Base-by-base conservation (phyloP, 2,113 vertebrate species). In the Laticauda laticaudata region DNA sequence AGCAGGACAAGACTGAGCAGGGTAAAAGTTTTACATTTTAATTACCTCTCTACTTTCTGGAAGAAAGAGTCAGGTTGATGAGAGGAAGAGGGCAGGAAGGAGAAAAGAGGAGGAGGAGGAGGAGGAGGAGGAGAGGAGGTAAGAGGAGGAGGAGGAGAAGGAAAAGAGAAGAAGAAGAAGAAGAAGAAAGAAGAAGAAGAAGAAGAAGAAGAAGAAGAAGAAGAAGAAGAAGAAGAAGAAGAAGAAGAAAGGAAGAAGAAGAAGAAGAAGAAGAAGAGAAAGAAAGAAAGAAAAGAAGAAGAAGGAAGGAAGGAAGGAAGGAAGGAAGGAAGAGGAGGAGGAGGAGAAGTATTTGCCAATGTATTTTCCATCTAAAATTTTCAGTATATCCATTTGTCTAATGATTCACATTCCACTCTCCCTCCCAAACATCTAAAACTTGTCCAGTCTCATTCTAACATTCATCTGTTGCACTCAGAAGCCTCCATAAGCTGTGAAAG, bases 231-330 rank as follows among this genome's bases (percentile, higher is more conserved):
- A 21, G 6, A 0, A 7, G 21, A 0, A 0, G 21, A 20, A 21
- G 21, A 1, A 0, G 2, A 6, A 57, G 56, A 0, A 23, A 23
- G 21, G 2, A 57, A 2, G 20, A 2, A 5, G 5, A 6, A 8
- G 2, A 2, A 59, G 0, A 7, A 9, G 1, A 7, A 59, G 8
- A 1, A 9, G 21, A 7, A 57, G 6, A 0, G 8, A 7, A 0
- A 24, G 56, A 2, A 20, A 4, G 18, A 7, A 7, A 1, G 2
- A 0, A 5, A 21, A 0, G 0, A 2, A 1, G 18, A 23, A 2
- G n/a, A n/a, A n/a, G n/a, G 18, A 8, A 6, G 7, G 18, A 55
- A 4, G 54, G 51, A 51, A 51, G 51, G 51, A 7, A 18, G 15
- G 18, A 56, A 3, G 55, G 34, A 39, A 56, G 55, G 55, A 56